phyloP scores from a whole-genome alignment of 2,888 invertebrate genomes.

The Catocala sponsa region DNA sequence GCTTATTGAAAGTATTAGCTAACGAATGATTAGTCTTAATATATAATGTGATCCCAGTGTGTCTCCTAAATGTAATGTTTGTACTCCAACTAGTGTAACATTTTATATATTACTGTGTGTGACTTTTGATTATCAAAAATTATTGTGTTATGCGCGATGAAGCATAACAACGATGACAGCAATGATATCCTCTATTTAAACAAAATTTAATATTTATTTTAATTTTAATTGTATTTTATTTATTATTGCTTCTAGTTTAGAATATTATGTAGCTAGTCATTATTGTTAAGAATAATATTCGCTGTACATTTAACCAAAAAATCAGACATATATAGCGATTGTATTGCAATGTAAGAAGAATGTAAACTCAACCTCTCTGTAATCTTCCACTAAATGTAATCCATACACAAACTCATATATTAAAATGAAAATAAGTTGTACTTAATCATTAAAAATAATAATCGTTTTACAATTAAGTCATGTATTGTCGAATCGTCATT shows the following conservation, averaged over 20 bases:
- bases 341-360: constrained; percentile 32
- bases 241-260: constrained; percentile 21
- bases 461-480: not conserved
- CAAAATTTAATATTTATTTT: not conserved
- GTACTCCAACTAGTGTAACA: constrained; percentile 43
- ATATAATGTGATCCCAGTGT: constrained; percentile 71
- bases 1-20: constrained; percentile 51
- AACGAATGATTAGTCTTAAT: constrained; percentile 43
- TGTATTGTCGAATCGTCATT: not conserved
- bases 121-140: constrained; percentile 28
- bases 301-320: constrained; percentile 50
- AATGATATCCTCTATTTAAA: not conserved
- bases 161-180: not conserved
- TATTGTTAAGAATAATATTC: constrained; percentile 35
- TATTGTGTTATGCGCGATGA: constrained; percentile 12
- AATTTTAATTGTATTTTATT: not conserved
- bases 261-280: constrained; percentile 24
- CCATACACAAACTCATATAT: constrained; percentile 10
- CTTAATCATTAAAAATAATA: constrained; percentile 1
- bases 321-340: constrained; percentile 52
- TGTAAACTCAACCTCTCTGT: constrained; percentile 25
- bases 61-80: constrained; percentile 64
- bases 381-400: constrained; percentile 39
- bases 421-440: not conserved
- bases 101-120: constrained; percentile 32